These are phyloP conservation scores for Scelioninae gen. 1 DNA, from an alignment of 2,888 invertebrate genomes.

Conservation along the genomic window DNA sequence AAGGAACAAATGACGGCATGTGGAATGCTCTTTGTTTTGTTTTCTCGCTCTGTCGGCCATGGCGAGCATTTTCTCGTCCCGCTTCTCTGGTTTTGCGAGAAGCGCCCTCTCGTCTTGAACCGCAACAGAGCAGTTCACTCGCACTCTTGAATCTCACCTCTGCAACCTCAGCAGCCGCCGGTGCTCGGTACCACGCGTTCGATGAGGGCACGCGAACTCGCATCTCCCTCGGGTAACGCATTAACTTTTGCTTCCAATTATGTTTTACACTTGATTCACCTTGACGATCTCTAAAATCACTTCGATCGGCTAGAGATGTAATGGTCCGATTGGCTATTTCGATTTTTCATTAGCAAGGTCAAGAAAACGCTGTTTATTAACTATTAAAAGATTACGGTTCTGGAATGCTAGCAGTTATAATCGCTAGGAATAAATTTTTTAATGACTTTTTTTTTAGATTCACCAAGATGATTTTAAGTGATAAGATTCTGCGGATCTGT, in stretches of 20 bases:
- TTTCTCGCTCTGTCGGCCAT: conserved; percentile 73
- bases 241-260: conserved; percentile 64
- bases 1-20: conserved; percentile 80
- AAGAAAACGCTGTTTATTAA: too few relatives aligned
- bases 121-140: conserved; percentile 49
- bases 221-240: conserved; percentile 71
- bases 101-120: conserved; percentile 47
- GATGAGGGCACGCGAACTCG: conserved; percentile 74
- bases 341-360: too few relatives aligned
- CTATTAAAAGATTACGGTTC: too few relatives aligned
- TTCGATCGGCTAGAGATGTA: too few relatives aligned
- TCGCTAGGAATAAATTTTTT: too few relatives aligned
- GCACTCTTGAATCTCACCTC: conserved; percentile 74
- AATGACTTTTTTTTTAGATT: too few relatives aligned
- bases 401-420: too few relatives aligned
- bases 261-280: too few relatives aligned
- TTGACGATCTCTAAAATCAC: too few relatives aligned
- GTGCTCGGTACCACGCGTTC: conserved; percentile 67
- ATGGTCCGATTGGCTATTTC: too few relatives aligned
- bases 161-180: conserved; percentile 74
- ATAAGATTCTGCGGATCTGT: too few relatives aligned
- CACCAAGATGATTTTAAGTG: too few relatives aligned
- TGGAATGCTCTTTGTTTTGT: conserved; percentile 82
- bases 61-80: conserved; percentile 71
- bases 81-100: conserved; percentile 63